Evolutionary conservation across 2,113 vertebrate species (phyloP).

Genomic region (Uria aalge): DNA sequence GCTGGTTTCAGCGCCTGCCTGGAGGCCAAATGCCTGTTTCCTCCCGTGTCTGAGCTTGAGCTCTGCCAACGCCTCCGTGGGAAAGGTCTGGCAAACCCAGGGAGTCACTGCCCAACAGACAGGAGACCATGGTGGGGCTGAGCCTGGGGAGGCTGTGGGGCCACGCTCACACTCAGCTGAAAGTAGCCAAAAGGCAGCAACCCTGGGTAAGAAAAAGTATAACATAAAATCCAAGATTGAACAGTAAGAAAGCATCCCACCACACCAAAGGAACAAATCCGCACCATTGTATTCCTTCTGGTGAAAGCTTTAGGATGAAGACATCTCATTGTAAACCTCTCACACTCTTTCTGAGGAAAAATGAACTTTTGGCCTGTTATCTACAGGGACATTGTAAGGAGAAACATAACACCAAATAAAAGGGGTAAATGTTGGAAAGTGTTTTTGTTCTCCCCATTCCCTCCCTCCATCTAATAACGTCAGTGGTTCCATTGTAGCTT

Average conservation of each 20-base stretch:
- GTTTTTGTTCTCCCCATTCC: neutral
- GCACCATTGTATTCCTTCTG: neutral
- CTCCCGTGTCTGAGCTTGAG: neutral
- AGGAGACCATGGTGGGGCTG: neutral
- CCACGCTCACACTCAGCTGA: neutral
- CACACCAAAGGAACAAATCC: neutral
- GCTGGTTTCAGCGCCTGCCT: neutral
- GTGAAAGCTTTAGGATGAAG: neutral
- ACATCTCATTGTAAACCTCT: neutral
- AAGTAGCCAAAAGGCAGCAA: neutral
- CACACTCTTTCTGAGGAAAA: neutral
- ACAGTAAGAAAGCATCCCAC: neutral
- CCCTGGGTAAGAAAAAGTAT: neutral
- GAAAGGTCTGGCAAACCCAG: neutral
- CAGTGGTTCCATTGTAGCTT: neutral
- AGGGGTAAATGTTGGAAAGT: neutral
- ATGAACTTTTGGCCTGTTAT: neutral
- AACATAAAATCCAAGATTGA: neutral
- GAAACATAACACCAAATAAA: neutral
- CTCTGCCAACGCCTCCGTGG: neutral
- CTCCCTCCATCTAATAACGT: neutral
- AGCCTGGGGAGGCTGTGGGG: neutral
- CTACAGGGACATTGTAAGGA: neutral
- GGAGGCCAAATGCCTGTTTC: neutral
- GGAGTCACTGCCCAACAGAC: accelerated